Evolutionary conservation across 2,888 invertebrate genomes (phyloP), one percentile per base, ranked within the genome.

Genomic region (Thecophora atra): DNA sequence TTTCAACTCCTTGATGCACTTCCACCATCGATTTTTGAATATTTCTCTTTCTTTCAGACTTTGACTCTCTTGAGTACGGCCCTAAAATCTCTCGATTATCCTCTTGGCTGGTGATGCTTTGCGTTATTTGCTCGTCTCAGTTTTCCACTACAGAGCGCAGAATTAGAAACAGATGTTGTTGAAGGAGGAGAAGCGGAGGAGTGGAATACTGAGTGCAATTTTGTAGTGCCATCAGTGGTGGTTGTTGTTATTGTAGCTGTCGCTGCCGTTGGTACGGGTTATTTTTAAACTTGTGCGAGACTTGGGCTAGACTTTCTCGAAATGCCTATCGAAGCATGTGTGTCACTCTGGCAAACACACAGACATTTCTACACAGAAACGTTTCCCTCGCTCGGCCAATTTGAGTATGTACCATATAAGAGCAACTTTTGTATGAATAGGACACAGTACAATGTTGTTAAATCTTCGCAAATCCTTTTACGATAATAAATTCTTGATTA

Each of bases 281-380:
- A 70, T 70, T 70, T 70, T 70, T 70, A 70, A 70, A 72, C 72
- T 63, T 72, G 54, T 72, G 44, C 68, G 72, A 72, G 72, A 72
- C 72, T 68, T 72, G 51, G 68, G 67, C 68, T 63, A 72, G 72
- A 68, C 68, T 63, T 66, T 47, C 51, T 51, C 44, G n/a, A 21
- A 21, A 51, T 58, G 26, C 30, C 30, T 54, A 52, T 21, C 44
- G 24, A 21, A 8, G 54, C 65, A 52, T 63, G 37, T 54, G 21
- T 21, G n/a, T 52, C 1, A 54, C 24, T 15, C 17, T 17, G 47
- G 13, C 47, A n/a, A 47, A 47, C 47, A 6, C 3, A 47, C 17
- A 47, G 47, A 47, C 47, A 17, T 11, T 17, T n/a, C 11, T 11
- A 37, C 37, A 37, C 7, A 1, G 11, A 51, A 15, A n/a, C 51